Evolutionary conservation across 2,888 invertebrate species (phyloP).

Genomic region (Pseudococcus viburni): DNA sequence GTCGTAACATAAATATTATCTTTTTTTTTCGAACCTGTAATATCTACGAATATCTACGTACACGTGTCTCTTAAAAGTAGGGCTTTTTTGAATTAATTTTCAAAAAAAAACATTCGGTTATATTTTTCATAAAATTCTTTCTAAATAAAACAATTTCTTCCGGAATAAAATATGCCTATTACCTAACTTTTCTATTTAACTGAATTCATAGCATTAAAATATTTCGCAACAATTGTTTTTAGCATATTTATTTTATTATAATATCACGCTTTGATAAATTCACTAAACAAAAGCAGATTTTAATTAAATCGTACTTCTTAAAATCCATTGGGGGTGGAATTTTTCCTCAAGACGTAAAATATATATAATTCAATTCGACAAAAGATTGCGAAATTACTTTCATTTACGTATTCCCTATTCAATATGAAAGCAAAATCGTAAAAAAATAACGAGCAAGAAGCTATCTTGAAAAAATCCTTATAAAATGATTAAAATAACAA

Average conservation of each 20-base stretch:
- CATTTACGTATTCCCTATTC: not conserved
- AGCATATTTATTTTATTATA: not conserved
- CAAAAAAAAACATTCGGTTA: not conserved
- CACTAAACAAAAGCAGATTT: not conserved
- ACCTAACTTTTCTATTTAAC: not conserved
- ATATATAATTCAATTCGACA: not conserved
- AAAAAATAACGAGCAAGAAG: constrained; percentile 11
- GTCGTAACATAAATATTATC: not conserved
- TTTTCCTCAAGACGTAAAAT: not conserved
- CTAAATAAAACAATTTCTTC: not conserved
- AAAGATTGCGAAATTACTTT: not conserved
- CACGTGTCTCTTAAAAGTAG: not conserved
- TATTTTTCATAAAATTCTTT: not conserved
- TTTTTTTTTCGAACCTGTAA: not conserved
- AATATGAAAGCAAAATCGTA: not conserved
- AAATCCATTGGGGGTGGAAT: not conserved
- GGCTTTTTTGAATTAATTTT: not conserved
- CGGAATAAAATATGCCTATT: not conserved
- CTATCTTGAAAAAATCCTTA: not conserved
- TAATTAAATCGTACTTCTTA: not conserved
- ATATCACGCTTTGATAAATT: constrained; percentile 4
- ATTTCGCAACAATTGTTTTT: not conserved
- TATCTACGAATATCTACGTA: not conserved
- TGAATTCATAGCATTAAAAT: not conserved
- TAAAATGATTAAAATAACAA: constrained; percentile 10